A percentile compares a stretch with the other conserved stretches of the same genome.
Conservation (phyloP, 2,113 vertebrate genomes). For the Tichodroma muraria region DNA sequence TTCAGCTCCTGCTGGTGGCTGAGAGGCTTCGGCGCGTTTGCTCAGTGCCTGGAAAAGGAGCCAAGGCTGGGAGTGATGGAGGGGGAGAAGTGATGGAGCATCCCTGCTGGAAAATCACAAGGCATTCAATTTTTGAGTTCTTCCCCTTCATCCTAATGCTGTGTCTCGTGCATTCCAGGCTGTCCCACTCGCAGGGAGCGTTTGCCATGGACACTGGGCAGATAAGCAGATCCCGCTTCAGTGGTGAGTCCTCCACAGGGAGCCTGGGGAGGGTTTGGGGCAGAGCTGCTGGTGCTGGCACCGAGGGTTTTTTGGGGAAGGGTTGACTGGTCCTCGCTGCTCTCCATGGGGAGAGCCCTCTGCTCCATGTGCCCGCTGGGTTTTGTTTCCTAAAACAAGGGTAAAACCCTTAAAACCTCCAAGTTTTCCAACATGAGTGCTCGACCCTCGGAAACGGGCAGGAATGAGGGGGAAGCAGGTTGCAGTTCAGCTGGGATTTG, state of each 20-base stretch:
- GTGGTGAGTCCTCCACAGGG: background rate
- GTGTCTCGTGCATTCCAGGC: background rate
- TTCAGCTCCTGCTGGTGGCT: background rate
- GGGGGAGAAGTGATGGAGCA: background rate
- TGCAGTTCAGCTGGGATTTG: background rate
- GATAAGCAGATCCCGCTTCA: background rate
- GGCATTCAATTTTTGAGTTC: rapidly evolving
- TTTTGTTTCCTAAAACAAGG: rapidly evolving
- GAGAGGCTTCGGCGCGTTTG: background rate
- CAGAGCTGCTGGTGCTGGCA: background rate
- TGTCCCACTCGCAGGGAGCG: background rate
- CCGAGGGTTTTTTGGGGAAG: background rate
- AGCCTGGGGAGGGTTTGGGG: background rate
- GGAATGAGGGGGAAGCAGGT: background rate
- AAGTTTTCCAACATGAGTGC: rapidly evolving
- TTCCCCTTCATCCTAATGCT: rapidly evolving
- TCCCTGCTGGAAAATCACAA: background rate
- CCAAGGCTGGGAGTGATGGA: background rate
- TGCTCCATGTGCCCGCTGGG: rapidly evolving
- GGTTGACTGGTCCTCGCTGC: background rate
- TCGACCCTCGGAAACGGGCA: rapidly evolving
- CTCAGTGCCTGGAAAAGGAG: background rate
- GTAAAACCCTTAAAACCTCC: background rate
- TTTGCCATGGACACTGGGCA: constrained; percentile 7
- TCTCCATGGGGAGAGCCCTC: too few species aligned